phyloP scores from a whole-genome alignment of 2,888 invertebrate species.

The Syrphus vitripennis region DNA sequence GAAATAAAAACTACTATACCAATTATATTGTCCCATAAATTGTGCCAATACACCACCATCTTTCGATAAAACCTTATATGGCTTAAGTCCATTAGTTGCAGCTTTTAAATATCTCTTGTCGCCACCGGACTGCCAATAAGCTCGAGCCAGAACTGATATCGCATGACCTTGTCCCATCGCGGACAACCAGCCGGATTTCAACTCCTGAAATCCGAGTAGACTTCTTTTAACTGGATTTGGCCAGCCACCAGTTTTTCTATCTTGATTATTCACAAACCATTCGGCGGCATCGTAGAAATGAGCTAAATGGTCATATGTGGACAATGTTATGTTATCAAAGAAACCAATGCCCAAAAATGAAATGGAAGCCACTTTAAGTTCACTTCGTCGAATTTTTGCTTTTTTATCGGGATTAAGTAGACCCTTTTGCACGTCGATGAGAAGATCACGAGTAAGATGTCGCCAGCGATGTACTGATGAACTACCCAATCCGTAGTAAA shows the following conservation, averaged over 20 bases:
- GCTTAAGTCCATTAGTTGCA: conserved; percentile 90
- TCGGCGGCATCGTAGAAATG: conserved; percentile 96
- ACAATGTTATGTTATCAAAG: conserved; percentile 89
- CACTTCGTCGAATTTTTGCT: conserved; percentile 79
- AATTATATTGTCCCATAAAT: conserved; percentile 92
- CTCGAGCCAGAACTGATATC: conserved; percentile 95
- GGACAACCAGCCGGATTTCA: conserved; percentile 96
- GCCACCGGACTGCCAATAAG: conserved; percentile 91
- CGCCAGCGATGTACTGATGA: conserved; percentile 86
- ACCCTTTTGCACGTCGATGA: conserved; percentile 96
- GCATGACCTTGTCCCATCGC: conserved; percentile 99
- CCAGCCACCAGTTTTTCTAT: conserved; percentile 94
- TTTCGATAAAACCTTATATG: conserved; percentile 88
- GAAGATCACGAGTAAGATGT: conserved; percentile 91
- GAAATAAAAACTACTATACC: conserved; percentile 84
- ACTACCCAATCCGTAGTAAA: conserved; percentile 92
- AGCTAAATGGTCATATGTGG: conserved; percentile 92
- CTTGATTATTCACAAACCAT: conserved; percentile 95
- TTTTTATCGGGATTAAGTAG: conserved; percentile 83
- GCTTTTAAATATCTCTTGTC: conserved; percentile 89
- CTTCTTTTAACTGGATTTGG: conserved; percentile 92
- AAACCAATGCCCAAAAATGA: conserved; percentile 87
- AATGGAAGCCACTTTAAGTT: conserved; percentile 84
- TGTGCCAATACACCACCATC: conserved; percentile 92
- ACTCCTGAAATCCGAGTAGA: conserved; percentile 88